These are phyloP conservation scores for Phasianus colchicus DNA, from an alignment of 2,113 vertebrate genomes.

Conservation along the genomic window DNA sequence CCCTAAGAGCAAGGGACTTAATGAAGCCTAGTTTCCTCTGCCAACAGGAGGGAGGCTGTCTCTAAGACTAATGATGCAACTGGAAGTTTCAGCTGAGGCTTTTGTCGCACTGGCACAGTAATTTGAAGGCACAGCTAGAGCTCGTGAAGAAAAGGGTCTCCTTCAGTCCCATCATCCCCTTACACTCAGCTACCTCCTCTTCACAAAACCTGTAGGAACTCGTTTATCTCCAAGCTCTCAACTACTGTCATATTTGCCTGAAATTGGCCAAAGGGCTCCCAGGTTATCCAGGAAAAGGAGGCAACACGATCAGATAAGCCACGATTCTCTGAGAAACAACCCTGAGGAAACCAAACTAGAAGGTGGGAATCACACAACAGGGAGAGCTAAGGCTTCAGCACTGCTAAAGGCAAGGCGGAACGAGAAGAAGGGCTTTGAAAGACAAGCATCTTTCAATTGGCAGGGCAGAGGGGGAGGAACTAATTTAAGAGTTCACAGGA, in stretches of 20 bases:
- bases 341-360: conserved; percentile 11
- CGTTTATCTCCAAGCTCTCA: background rate
- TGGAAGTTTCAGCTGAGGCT: conserved; percentile 17
- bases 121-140: background rate
- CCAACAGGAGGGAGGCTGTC: conserved; percentile 7
- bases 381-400: background rate
- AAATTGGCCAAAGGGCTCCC: conserved; percentile 42
- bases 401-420: background rate
- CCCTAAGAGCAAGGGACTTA: background rate
- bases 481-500: background rate
- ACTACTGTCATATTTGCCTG: background rate
- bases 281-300: background rate
- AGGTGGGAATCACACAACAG: conserved; percentile 35
- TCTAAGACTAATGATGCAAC: background rate
- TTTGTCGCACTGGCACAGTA: background rate
- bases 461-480: background rate
- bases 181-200: background rate
- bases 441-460: background rate
- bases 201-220: conserved; percentile 10
- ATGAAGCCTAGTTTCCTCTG: conserved; percentile 9
- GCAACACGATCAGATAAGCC: background rate
- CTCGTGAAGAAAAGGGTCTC: background rate
- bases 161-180: background rate
- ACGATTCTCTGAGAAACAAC: conserved; percentile 16
- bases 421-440: background rate